These are phyloP conservation scores for Leucophora obtusa DNA, from an alignment of 2,888 invertebrate species.

Conservation along the genomic window DNA sequence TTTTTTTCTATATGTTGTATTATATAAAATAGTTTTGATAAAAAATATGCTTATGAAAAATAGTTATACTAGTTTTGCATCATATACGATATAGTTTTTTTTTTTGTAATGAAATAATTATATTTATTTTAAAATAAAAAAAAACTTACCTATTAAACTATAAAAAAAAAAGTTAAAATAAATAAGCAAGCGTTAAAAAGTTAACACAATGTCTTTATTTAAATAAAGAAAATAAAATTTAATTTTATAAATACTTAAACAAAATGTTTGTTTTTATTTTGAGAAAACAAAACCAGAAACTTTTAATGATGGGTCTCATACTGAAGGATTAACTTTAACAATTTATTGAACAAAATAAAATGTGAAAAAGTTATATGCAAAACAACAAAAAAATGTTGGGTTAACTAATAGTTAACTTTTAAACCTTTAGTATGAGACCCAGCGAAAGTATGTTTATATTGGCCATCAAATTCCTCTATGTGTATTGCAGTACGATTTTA, in stretches of 20 bases:
- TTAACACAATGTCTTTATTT: slow-evolving; percentile 33
- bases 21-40: slow-evolving; percentile 55
- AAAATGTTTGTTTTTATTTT: slow-evolving; percentile 39
- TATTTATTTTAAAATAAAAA: slow-evolving; percentile 48
- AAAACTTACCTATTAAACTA: neutral
- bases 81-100: slow-evolving; percentile 30
- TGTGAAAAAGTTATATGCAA: no score
- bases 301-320: no score
- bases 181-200: slow-evolving; percentile 26
- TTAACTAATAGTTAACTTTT: no score
- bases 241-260: slow-evolving; percentile 53
- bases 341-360: no score
- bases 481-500: no score
- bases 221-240: slow-evolving; percentile 42
- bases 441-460: no score
- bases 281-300: no score
- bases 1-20: slow-evolving; percentile 57
- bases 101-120: slow-evolving; percentile 45
- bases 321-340: no score
- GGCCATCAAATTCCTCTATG: no score
- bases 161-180: slow-evolving; percentile 9
- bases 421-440: no score
- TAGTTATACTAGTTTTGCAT: slow-evolving; percentile 53
- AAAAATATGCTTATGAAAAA: slow-evolving; percentile 50
- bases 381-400: no score